These are phyloP conservation scores for Andrena cerasifolii DNA, from an alignment of 1,140 invertebrate species.

Conservation along the genomic window DNA sequence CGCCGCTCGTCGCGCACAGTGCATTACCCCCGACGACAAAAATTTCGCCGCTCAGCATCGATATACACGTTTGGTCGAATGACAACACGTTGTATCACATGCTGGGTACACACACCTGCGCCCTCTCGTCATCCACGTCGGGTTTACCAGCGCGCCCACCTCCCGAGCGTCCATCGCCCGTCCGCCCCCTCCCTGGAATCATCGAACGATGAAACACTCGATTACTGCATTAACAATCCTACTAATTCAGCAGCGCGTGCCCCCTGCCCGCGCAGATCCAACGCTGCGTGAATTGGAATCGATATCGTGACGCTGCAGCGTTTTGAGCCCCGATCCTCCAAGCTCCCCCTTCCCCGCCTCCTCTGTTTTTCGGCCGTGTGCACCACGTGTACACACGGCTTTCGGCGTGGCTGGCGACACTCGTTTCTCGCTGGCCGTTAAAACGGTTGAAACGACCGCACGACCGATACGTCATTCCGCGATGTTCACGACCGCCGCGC, in stretches of 20 bases:
- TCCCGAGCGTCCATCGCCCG: neutral
- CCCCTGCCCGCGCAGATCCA: constrained; percentile 28
- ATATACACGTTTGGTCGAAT: constrained; percentile 67
- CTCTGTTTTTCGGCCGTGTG: constrained; percentile 16
- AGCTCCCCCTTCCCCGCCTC: neutral
- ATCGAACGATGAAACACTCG: constrained; percentile 79
- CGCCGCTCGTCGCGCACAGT: too few relatives aligned
- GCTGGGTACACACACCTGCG: constrained; percentile 55
- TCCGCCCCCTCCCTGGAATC: constrained; percentile 65
- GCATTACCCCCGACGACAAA: constrained; percentile 39
- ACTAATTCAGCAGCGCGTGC: constrained; percentile 69
- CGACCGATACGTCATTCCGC: constrained; percentile 77
- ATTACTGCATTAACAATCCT: constrained; percentile 80
- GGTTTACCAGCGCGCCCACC: constrained; percentile 31
- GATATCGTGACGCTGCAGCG: constrained; percentile 52
- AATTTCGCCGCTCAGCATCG: constrained; percentile 49
- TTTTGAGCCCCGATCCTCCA: constrained; percentile 12
- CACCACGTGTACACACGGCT: constrained; percentile 67
- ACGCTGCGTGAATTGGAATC: constrained; percentile 56
- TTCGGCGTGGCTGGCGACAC: constrained; percentile 75
- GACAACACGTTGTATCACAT: constrained; percentile 77
- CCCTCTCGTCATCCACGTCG: constrained; percentile 70
- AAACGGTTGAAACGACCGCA: constrained; percentile 77
- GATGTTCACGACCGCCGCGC: constrained; percentile 56
- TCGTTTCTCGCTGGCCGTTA: constrained; percentile 75